Base-by-base conservation (phyloP, 2,797 vertebrate species). In the Phrynocephalus guinanensis region DNA sequence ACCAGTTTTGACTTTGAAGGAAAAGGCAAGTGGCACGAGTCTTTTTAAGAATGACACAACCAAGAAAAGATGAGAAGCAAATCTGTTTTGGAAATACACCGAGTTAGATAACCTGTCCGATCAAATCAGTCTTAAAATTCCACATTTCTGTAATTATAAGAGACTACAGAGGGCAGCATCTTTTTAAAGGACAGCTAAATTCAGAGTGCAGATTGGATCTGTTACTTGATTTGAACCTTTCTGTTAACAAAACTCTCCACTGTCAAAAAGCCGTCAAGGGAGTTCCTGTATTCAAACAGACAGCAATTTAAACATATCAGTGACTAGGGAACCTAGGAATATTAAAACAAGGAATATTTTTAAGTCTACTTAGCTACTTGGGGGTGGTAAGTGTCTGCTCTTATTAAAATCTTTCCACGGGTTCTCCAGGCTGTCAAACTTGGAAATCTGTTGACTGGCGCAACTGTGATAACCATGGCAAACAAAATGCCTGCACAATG, bases 211-310 rank as follows among this genome's bases (percentile, higher is more conserved):
- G 82, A 93, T 83, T 82, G 77, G 52, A 71, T 90, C 90, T 81
- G 83, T 90, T 93, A 90, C 88, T 93, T 92, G 87, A 92, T 86
- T 94, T 20, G 7, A 91, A 92, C 66, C 26, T 93, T 90, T 77
- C 60, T 15, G 1, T 90, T 94, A 93, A 92, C 85, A 95, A 91
- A 94, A 91, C 33, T 91, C 87, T 90, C 66, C 79, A 89, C 82
- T 88, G 93, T 95, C 94, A 94, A 93, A 93, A 94, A 90, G 66
- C 88, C 87, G 66, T 95, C 95, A 95, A 93, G 91, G 73, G 91
- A 96, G 89, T 94, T 95, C 92, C 90, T 94, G 87, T 91, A 95
- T 94, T 94, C 89, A 94, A 94, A 94, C 6, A 1, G 92, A 94
- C 92, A 93, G 91, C 87, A 93, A 92, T 88, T 91, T 90, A 95